A percentile compares a stretch with the other conserved stretches of the same genome.
These are phyloP conservation scores for Hyphantria cunea DNA, from an alignment of 1,140 invertebrate species.

Conservation along the genomic window DNA sequence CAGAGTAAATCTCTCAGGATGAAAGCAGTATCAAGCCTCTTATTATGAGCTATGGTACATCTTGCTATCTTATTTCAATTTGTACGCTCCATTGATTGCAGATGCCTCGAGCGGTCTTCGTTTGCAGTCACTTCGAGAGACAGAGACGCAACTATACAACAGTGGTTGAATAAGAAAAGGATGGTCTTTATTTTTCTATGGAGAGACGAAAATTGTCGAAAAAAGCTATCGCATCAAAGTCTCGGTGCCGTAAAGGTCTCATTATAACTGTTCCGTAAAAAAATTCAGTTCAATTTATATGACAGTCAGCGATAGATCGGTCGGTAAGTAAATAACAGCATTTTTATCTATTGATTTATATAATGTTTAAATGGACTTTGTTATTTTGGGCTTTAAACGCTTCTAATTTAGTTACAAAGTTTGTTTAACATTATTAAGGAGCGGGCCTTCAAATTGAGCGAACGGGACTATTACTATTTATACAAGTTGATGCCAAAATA, in stretches of 20 bases:
- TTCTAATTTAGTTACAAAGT: slow-evolving; percentile 12
- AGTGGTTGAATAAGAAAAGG: slow-evolving; percentile 36
- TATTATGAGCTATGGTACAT: slow-evolving; percentile 64
- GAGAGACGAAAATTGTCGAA: slow-evolving; percentile 72
- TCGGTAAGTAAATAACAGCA: slow-evolving; percentile 22
- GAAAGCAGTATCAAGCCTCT: slow-evolving; percentile 38
- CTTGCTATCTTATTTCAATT: slow-evolving; percentile 75
- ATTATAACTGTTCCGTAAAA: slow-evolving; percentile 78
- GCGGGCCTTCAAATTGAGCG: not conserved
- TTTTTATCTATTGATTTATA: slow-evolving; percentile 22
- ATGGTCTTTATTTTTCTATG: slow-evolving; percentile 58
- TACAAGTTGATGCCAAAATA: not conserved
- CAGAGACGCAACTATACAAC: slow-evolving; percentile 41
- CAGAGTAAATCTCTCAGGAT: slow-evolving; percentile 37
- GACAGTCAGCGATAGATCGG: slow-evolving; percentile 61
- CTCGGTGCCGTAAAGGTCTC: slow-evolving; percentile 69
- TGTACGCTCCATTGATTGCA: slow-evolving; percentile 78
- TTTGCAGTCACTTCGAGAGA: slow-evolving; percentile 56
- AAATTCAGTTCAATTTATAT: slow-evolving; percentile 76
- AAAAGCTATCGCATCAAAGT: slow-evolving; percentile 78
- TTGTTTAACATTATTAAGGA: slow-evolving; percentile 2
- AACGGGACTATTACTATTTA: not conserved
- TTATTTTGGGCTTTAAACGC: slow-evolving; percentile 7
- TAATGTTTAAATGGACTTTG: slow-evolving; percentile 14
- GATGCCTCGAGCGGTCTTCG: slow-evolving; percentile 61